These are phyloP conservation scores for Zonitis immaculata DNA, from an alignment of 2,888 invertebrate genomes.

Conservation along the genomic window DNA sequence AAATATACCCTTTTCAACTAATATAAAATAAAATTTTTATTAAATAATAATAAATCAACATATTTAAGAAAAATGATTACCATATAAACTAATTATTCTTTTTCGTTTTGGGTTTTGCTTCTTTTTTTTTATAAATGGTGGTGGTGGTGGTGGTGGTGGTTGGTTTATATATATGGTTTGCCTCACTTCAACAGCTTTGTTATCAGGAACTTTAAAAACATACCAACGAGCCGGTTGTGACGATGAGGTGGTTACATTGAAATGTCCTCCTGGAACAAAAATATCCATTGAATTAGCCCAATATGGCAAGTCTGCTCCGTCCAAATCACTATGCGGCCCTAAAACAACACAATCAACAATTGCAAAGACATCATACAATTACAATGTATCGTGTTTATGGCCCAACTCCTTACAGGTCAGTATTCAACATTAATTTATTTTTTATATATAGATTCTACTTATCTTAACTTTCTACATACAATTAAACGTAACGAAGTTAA, in stretches of 20 bases:
- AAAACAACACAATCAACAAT: constrained; percentile 42
- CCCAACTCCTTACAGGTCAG: constrained; percentile 75
- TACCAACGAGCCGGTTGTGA: constrained; percentile 92
- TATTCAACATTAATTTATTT: constrained; percentile 24
- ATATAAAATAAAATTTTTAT: constrained; percentile 8
- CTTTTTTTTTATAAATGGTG: constrained; percentile 11
- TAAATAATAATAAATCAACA: constrained; percentile 5
- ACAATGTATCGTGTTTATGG: constrained; percentile 69
- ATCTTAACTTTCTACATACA: too few species aligned
- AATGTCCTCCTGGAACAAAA: constrained; percentile 87
- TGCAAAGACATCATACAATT: constrained; percentile 50
- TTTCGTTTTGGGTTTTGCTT: constrained; percentile 10
- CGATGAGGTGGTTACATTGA: constrained; percentile 78
- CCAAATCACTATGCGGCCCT: constrained; percentile 39
- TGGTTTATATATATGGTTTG: constrained; percentile 3
- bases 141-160: constrained; percentile 16
- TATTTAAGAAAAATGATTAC: not conserved
- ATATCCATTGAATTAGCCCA: constrained; percentile 89
- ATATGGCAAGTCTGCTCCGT: constrained; percentile 64
- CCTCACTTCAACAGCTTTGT: constrained; percentile 63
- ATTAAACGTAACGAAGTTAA: not conserved
- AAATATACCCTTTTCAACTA: constrained; percentile 2
- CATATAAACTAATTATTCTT: not conserved
- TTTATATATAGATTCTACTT: too few species aligned
- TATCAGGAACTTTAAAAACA: constrained; percentile 85